Evolutionary conservation across 2,113 vertebrate species (phyloP).

Genomic region (Garra rufa): DNA sequence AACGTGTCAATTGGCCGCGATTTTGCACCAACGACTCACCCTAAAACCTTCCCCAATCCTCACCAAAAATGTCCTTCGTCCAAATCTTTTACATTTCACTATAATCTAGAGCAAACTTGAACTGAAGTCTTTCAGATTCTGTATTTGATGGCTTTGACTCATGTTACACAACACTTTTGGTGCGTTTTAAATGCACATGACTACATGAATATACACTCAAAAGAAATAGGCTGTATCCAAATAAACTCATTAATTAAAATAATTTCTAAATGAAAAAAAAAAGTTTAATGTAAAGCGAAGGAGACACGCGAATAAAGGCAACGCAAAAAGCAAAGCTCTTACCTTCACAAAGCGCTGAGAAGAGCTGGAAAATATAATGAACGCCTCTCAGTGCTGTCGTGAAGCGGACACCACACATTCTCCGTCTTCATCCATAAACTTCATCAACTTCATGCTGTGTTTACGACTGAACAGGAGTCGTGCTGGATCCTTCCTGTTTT

Average conservation of each 20-base stretch:
- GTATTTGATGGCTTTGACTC: neutral
- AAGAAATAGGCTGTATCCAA: neutral
- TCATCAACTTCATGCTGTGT: slow-evolving; percentile 35
- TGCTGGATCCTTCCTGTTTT: neutral
- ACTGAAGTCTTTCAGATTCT: neutral
- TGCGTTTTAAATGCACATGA: neutral
- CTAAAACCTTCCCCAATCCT: neutral
- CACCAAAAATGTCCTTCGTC: neutral
- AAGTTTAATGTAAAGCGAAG: neutral
- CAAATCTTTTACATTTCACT: neutral
- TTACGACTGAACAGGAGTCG: neutral
- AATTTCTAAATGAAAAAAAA: no score
- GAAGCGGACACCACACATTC: neutral
- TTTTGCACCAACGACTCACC: slow-evolving; percentile 38
- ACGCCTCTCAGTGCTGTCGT: slow-evolving; percentile 58
- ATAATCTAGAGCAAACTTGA: neutral
- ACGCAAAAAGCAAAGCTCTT: neutral
- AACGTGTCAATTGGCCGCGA: slow-evolving; percentile 67
- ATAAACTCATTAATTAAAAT: no score
- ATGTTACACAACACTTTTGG: neutral
- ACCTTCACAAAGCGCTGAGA: neutral
- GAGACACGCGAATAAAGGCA: neutral
- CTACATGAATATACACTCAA: neutral
- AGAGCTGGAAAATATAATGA: slow-evolving; percentile 36
- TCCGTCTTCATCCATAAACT: slow-evolving; percentile 44